Conservation (phyloP, 2,888 invertebrate genomes). For the Leptodirus hochenwartii region DNA sequence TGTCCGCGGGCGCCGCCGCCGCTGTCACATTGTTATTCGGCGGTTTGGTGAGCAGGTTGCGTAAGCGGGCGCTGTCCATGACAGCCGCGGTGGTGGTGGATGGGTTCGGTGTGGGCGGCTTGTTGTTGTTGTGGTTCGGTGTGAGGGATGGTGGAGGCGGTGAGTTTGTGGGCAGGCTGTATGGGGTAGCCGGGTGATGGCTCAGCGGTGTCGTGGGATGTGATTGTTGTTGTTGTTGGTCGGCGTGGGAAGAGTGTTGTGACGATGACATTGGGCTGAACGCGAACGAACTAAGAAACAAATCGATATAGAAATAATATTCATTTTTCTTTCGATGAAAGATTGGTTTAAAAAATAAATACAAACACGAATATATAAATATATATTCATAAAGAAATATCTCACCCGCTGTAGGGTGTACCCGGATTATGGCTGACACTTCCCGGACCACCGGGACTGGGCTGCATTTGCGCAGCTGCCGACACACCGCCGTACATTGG, state of each 20-base stretch:
- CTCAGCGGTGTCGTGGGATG: no score
- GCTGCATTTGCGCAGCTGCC: no score
- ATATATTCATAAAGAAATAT: no score
- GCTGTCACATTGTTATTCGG: conserved; percentile 17
- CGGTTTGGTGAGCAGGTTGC: conserved; percentile 36
- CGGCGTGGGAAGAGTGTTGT: conserved; percentile 2
- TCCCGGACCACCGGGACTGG: no score
- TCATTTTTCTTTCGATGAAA: no score
- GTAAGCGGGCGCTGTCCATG: conserved; percentile 38
- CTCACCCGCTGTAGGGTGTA: conserved; percentile 19
- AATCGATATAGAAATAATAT: no score
- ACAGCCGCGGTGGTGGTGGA: conserved; percentile 13
- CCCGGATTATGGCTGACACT: conserved; percentile 22
- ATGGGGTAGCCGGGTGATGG: conserved; percentile 23
- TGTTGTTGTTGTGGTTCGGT: conserved; percentile 5
- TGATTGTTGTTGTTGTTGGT: conserved; percentile 1
- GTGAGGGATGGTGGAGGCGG: conserved; percentile 20
- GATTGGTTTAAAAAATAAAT: no score
- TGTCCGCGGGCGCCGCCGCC: conserved; percentile 14
- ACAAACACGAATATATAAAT: no score
- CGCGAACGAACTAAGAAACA: conserved; percentile 35
- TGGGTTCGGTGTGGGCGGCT: conserved; percentile 7
- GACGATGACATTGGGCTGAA: conserved; percentile 42
- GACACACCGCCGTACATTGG: no score
- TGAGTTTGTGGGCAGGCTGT: conserved; percentile 28